These are phyloP conservation scores for Drosophila leontia DNA, from an alignment of 1,140 invertebrate genomes.

Conservation along the genomic window DNA sequence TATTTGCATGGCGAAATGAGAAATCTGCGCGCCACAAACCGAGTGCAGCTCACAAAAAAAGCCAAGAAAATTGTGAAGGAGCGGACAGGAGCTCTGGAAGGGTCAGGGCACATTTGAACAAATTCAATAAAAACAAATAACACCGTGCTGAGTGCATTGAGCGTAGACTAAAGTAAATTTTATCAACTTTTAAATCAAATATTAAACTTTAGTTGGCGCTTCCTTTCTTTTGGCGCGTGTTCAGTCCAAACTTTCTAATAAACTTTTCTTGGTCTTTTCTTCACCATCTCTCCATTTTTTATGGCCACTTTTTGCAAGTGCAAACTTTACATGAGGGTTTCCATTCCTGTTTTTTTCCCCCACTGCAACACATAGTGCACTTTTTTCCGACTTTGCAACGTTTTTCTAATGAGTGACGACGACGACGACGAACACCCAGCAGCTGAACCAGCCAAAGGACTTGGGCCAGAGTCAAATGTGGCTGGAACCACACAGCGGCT, in stretches of 20 bases:
- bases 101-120: constrained; percentile 66
- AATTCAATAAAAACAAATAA: constrained; percentile 82
- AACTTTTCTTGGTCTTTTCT: constrained; percentile 65
- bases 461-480: constrained; percentile 68
- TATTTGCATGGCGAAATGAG: constrained; percentile 78
- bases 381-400: constrained; percentile 72
- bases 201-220: constrained; percentile 79
- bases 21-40: constrained; percentile 66
- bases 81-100: not conserved
- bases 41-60: constrained; percentile 15
- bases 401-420: constrained; percentile 83
- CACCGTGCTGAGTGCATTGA: constrained; percentile 57
- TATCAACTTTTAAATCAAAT: constrained; percentile 84
- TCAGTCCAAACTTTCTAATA: constrained; percentile 77
- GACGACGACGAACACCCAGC: constrained; percentile 49
- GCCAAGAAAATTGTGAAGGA: constrained; percentile 4
- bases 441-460: constrained; percentile 27
- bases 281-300: constrained; percentile 28
- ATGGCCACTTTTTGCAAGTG: constrained; percentile 50
- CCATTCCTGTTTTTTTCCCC: constrained; percentile 14
- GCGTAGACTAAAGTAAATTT: constrained; percentile 81
- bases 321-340: constrained; percentile 64
- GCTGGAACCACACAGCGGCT: constrained; percentile 29
- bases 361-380: constrained; percentile 74
- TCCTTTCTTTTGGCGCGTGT: constrained; percentile 58